Evolutionary conservation across 2,888 invertebrate species (phyloP).

Genomic region (Amblyjoppa proteus): DNA sequence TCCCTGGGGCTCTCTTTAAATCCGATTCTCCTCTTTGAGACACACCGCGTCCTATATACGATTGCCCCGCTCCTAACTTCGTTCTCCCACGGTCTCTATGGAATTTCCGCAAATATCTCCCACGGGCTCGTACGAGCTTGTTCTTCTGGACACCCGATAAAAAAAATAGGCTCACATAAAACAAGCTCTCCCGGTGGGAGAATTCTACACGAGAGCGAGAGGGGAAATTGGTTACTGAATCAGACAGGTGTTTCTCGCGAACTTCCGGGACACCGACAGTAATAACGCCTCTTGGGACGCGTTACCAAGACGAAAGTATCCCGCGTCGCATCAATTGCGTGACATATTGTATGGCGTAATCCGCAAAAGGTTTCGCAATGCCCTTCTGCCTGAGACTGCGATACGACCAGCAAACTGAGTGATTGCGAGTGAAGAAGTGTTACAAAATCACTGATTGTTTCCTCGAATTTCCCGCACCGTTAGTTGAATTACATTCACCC

Average conservation of each 20-base stretch:
- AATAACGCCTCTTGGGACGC: background rate
- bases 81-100: conserved; percentile 34
- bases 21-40: conserved; percentile 59
- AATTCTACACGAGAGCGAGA: conserved; percentile 14
- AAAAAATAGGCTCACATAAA: conserved; percentile 26
- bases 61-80: conserved; percentile 45
- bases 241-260: conserved; percentile 52
- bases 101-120: conserved; percentile 63
- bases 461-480: background rate
- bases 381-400: background rate
- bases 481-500: background rate
- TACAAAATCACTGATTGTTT: background rate
- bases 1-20: conserved; percentile 66
- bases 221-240: conserved; percentile 35
- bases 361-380: background rate
- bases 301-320: background rate
- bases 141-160: conserved; percentile 37
- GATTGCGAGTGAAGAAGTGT: background rate
- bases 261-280: background rate
- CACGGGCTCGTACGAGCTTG: conserved; percentile 31
- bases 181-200: conserved; percentile 18
- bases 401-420: background rate
- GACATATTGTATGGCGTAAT: background rate
- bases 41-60: conserved; percentile 53
- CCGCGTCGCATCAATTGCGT: background rate